These are phyloP conservation scores for Porites australiensis DNA, from an alignment of 64 coral and sea anemone genomes.

Conservation along the genomic window DNA sequence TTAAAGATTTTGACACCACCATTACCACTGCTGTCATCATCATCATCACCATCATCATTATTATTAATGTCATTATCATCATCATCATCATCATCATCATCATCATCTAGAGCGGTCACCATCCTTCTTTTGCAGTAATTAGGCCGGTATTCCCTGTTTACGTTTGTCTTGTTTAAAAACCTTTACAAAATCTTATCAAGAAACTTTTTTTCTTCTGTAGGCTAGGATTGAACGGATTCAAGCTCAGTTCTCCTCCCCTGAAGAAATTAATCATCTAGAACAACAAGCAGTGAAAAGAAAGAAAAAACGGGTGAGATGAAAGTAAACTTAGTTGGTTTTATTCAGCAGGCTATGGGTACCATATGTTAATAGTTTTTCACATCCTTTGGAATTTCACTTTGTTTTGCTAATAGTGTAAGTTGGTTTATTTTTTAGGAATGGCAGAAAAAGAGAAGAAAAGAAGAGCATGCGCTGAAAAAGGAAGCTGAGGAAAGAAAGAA, in stretches of 20 bases:
- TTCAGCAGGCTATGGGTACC: background rate
- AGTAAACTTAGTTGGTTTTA: too few species aligned
- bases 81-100: too few species aligned
- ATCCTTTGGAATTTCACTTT: background rate
- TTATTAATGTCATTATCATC: too few species aligned
- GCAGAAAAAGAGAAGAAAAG: constrained; percentile 37
- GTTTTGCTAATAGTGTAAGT: background rate
- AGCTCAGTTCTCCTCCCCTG: constrained; percentile 22
- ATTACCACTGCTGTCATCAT: too few species aligned
- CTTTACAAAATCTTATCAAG: too few species aligned
- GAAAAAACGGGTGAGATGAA: constrained; percentile 53
- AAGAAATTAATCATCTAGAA: constrained; percentile 41
- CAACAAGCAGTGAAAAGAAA: constrained; percentile 31
- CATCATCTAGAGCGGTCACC: too few species aligned
- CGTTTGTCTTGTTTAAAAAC: too few species aligned
- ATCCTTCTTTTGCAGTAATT: too few species aligned
- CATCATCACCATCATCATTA: too few species aligned
- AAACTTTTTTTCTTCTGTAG: background rate
- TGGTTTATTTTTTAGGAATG: constrained; percentile 30
- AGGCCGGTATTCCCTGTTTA: too few species aligned
- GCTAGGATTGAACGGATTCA: constrained; percentile 38
- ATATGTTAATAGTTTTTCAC: background rate
- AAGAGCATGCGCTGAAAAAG: background rate
- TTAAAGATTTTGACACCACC: too few species aligned
- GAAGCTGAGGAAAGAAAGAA: constrained; percentile 41